A percentile compares a stretch with the other conserved stretches of the same genome.
Conservation (phyloP, 2,113 vertebrate species). For the Grantiella picta region DNA sequence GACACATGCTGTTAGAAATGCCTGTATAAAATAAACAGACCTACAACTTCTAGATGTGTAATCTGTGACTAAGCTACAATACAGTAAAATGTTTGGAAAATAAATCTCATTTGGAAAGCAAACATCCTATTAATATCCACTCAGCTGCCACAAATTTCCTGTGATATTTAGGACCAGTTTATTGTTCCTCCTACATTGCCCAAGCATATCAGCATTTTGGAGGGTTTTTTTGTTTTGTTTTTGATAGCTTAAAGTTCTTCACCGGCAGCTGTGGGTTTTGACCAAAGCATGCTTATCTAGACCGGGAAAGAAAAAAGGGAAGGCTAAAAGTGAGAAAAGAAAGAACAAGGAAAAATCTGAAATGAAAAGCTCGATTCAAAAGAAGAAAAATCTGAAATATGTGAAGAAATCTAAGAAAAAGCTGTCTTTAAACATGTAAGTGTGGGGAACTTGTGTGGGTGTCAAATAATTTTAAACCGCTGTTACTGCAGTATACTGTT, state of each 20-base stretch:
- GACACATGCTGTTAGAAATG: background rate
- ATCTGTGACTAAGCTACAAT: background rate
- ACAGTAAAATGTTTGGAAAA: background rate
- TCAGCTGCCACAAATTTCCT: background rate
- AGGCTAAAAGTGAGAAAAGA: conserved; percentile 70
- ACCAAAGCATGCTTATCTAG: conserved; percentile 72
- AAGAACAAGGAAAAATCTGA: conserved; percentile 63
- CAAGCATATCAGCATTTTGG: background rate
- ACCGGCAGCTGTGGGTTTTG: conserved; percentile 80
- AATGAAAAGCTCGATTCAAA: conserved; percentile 51
- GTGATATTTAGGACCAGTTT: background rate
- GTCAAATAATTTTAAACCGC: conserved; percentile 7
- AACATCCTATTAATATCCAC: background rate
- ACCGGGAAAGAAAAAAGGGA: conserved; percentile 76
- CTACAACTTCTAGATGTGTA: background rate
- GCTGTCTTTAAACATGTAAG: conserved; percentile 72
- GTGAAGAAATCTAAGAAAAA: conserved; percentile 68
- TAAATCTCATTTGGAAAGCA: background rate
- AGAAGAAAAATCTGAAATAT: conserved; percentile 63
- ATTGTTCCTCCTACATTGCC: background rate
- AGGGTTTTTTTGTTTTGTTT: background rate
- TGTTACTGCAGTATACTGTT: background rate
- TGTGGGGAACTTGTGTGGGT: conserved; percentile 30
- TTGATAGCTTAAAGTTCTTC: conserved; percentile 81
- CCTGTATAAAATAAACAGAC: background rate